A percentile compares a stretch with the other conserved stretches of the same genome.
These are phyloP conservation scores for Pseudococcus viburni DNA, from an alignment of 2,888 invertebrate species.

Conservation along the genomic window DNA sequence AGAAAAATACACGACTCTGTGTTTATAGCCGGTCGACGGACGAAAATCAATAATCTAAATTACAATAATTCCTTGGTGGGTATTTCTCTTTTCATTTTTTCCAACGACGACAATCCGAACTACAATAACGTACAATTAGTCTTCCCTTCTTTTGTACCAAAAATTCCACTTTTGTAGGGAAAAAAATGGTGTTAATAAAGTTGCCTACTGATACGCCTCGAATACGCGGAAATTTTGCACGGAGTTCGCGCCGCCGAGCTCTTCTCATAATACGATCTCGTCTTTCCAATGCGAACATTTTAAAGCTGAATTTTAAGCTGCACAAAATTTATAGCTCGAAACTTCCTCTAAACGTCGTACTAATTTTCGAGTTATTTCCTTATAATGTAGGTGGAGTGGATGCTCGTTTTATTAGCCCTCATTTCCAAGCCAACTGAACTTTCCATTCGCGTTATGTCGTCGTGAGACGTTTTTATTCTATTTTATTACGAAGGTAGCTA, in stretches of 20 bases:
- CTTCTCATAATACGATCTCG: neutral
- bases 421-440: slow-evolving; percentile 16
- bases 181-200: neutral
- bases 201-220: neutral
- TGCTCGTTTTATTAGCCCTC: slow-evolving; percentile 41
- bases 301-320: slow-evolving; percentile 48
- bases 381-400: slow-evolving; percentile 46
- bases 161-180: neutral
- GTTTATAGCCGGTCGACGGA: neutral
- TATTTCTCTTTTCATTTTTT: neutral
- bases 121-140: neutral
- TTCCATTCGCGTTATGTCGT: slow-evolving; percentile 12
- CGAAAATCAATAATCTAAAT: slow-evolving; percentile 6
- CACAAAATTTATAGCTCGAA: slow-evolving; percentile 42
- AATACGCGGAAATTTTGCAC: neutral
- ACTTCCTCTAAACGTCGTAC: slow-evolving; percentile 53
- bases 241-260: neutral
- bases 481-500: slow-evolving; percentile 1
- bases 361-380: slow-evolving; percentile 50
- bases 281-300: slow-evolving; percentile 25
- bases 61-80: too few species aligned
- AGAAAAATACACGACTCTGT: neutral
- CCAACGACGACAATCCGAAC: neutral
- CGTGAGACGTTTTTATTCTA: slow-evolving; percentile 37
- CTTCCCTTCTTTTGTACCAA: neutral